A percentile compares a stretch with the other conserved stretches of the same genome.
These are phyloP conservation scores for Cololabis saira DNA, from an alignment of 2,113 vertebrate species.

Conservation along the genomic window DNA sequence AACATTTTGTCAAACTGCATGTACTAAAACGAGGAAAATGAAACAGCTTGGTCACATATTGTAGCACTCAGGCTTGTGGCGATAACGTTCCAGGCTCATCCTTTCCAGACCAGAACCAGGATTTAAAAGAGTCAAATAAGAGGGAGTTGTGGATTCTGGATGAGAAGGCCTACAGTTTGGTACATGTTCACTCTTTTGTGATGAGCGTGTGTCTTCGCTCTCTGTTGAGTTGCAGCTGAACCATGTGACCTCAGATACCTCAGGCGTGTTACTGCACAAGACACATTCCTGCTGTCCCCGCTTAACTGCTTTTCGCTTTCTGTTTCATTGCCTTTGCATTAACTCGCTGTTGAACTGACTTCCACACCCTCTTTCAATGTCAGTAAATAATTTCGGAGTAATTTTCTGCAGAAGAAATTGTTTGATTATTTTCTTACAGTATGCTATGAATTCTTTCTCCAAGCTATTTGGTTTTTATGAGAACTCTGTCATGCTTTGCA, in stretches of 20 bases:
- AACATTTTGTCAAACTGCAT: not conserved
- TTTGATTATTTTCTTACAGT: constrained; percentile 16
- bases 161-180: not conserved
- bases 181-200: not conserved
- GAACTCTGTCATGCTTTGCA: not conserved
- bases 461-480: not conserved
- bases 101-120: constrained; percentile 13
- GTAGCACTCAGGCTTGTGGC: not conserved
- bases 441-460: constrained; percentile 1
- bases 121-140: constrained; percentile 8
- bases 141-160: not conserved
- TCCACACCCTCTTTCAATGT: constrained; percentile 4
- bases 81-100: constrained; percentile 6
- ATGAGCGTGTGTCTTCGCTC: not conserved
- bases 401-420: constrained; percentile 31
- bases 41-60: not conserved
- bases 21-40: not conserved
- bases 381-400: constrained; percentile 48
- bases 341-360: constrained; percentile 9
- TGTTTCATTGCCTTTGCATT: constrained; percentile 28
- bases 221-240: not conserved
- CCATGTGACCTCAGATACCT: constrained; percentile 13
- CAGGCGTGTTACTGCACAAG: constrained; percentile 5
- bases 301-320: constrained; percentile 14
- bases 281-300: not conserved